Evolutionary conservation across 2,797 vertebrate genomes (phyloP).

Genomic region (Cichlasoma orientale): DNA sequence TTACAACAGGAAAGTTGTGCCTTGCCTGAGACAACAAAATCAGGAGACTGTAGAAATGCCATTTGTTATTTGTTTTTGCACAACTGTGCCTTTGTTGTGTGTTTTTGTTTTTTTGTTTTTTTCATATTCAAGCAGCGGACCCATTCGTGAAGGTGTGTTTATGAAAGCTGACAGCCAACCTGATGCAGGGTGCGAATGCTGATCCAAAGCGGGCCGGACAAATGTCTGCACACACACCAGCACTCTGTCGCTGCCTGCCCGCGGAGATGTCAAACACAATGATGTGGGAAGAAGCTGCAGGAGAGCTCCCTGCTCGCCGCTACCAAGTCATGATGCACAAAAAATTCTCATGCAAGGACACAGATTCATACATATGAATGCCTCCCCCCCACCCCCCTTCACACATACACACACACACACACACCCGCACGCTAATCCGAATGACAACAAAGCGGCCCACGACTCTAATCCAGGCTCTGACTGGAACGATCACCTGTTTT

Average conservation of each 20-base stretch:
- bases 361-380: constrained; percentile 9
- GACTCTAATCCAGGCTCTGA: constrained; percentile 3
- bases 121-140: not conserved
- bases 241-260: constrained; percentile 54
- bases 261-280: constrained; percentile 76
- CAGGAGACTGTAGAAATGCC: constrained; percentile 26
- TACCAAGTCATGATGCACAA: constrained; percentile 36
- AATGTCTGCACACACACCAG: constrained; percentile 65
- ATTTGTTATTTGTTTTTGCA: constrained; percentile 48
- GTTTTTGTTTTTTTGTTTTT: not conserved
- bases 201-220: constrained; percentile 72
- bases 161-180: constrained; percentile 68
- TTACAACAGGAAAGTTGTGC: not conserved
- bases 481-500: constrained; percentile 32
- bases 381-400: too few relatives aligned
- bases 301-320: constrained; percentile 39
- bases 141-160: constrained; percentile 56
- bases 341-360: constrained; percentile 26
- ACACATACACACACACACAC: not conserved
- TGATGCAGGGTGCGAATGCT: constrained; percentile 55
- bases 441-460: constrained; percentile 7
- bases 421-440: not conserved
- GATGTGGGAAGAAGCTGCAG: constrained; percentile 61
- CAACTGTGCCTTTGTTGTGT: constrained; percentile 12
- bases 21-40: constrained; percentile 37